Evolutionary conservation across 2,113 vertebrate species (phyloP), one percentile per base, ranked within the genome.

Genomic region (Rhabdomys dilectus): DNA sequence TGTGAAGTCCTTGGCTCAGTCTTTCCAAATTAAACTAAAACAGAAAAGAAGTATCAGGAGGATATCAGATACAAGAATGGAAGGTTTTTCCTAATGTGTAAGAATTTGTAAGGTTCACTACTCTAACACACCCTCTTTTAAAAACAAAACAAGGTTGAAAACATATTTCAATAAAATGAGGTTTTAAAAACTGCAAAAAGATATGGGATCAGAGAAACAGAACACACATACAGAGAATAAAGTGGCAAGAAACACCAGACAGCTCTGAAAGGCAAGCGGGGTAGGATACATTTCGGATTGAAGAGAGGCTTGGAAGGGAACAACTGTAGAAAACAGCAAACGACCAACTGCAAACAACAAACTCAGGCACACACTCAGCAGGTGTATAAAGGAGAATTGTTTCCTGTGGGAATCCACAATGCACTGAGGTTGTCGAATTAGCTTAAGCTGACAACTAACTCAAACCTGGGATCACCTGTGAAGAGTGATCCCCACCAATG

Each of bases 141-240:
- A 24, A 58, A 24, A 56, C 8, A 56, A 12, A 56, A 89, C 64
- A 91, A 91, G 29, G 48, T 26, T 89, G 66, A 93, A 17, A 85
- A 91, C 60, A 36, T 3, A 45, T 34, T 88, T 95, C 68, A 96
- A 73, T 12, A 85, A 91, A 94, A 95, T 42, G 17, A 84, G 42
- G 36, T 12, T 36, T 80, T 76, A 72, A 75, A n/a, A 39, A 64
- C 17, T 70, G 66, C 89, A 60, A 72, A 86, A 89, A 68, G 48
- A 70, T 29, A 36, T 7, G n/a, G 10, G 68, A 93, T 88, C 53
- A 80, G 45, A 88, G 42, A 92, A 88, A 75, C 0, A 24, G 36
- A 68, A 24, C 42, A 73, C 60, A 34, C 5, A 72, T 11, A 48
- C 0, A 82, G 42, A 13, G 22, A 10, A 81, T 39, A 24, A 11